phyloP scores from a whole-genome alignment of 1,140 invertebrate genomes.

The Papilio dardanus region DNA sequence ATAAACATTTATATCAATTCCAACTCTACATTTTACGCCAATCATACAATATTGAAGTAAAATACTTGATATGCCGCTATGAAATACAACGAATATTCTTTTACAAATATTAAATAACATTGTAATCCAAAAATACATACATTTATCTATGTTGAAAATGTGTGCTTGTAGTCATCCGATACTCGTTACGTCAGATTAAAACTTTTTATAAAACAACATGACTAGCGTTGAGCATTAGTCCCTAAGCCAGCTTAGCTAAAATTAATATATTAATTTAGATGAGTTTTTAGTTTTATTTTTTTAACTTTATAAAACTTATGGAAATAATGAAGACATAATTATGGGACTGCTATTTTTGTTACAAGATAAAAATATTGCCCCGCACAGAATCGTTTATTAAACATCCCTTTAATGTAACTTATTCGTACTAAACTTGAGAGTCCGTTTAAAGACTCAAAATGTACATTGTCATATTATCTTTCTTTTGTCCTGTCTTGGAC shows the following conservation, averaged over 20 bases:
- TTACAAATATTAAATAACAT: not conserved
- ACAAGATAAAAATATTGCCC: too few species aligned
- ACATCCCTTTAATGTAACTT: too few species aligned
- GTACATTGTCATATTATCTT: too few species aligned
- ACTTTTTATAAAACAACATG: not conserved
- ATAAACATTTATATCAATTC: not conserved
- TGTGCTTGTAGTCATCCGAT: not conserved
- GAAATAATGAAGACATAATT: not conserved
- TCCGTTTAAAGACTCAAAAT: too few species aligned
- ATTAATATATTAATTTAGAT: not conserved
- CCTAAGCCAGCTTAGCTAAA: not conserved
- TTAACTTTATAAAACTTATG: not conserved
- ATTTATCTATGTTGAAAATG: too few species aligned
- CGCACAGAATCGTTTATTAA: too few species aligned
- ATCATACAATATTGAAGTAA: not conserved
- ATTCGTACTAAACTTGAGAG: too few species aligned
- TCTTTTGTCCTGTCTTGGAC: not conserved
- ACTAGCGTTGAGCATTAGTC: not conserved
- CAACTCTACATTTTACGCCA: not conserved
- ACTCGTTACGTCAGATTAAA: not conserved
- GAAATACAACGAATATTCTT: not conserved
- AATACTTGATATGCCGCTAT: not conserved
- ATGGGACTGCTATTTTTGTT: too few species aligned
- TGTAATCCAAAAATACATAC: too few species aligned
- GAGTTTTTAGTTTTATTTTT: not conserved